A percentile compares a stretch with the other conserved stretches of the same genome.
Conservation (phyloP, 1,140 invertebrate genomes). For the Caenorhabditis briggsae region DNA sequence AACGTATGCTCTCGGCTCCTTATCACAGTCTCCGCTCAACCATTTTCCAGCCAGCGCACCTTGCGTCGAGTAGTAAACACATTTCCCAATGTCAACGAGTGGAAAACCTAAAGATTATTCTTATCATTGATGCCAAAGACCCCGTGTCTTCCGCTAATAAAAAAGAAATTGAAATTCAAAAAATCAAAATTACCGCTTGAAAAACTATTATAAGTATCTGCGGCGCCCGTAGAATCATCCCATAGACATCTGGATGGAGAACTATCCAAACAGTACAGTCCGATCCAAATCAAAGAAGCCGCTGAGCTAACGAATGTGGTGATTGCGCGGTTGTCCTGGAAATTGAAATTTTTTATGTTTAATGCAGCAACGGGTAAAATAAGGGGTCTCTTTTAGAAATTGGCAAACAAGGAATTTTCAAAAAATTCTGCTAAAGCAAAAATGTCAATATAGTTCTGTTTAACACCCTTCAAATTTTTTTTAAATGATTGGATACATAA, state of each 20-base stretch:
- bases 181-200: background rate
- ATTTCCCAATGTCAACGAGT: background rate
- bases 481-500: too few species aligned
- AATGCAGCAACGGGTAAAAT: too few species aligned
- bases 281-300: background rate
- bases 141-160: too few species aligned
- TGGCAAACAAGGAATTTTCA: too few species aligned
- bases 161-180: background rate
- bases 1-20: background rate
- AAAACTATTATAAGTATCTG: background rate
- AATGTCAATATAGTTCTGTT: too few species aligned
- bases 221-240: background rate
- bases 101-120: background rate
- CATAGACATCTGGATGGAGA: background rate
- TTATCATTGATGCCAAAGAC: too few species aligned
- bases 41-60: background rate
- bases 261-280: background rate
- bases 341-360: background rate
- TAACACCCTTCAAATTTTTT: too few species aligned
- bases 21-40: background rate
- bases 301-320: background rate
- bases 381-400: too few species aligned
- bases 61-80: constrained; percentile 21
- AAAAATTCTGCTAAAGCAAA: too few species aligned
- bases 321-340: background rate